Base-by-base conservation (phyloP, 92 coral and sea anemone genomes). In the Siderastrea radians region DNA sequence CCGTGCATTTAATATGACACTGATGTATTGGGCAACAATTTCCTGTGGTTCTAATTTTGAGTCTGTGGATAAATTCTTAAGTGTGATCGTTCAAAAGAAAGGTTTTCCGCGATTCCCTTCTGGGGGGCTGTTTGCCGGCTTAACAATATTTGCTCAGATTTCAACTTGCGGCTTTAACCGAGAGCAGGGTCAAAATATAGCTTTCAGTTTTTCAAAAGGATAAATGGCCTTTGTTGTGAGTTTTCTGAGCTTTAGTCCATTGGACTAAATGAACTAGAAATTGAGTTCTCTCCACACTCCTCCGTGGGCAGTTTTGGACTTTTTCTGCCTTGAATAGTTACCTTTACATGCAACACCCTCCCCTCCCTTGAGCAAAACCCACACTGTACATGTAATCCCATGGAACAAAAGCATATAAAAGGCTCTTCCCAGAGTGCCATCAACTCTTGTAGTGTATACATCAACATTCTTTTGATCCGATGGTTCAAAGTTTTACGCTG, bases 301-400 rank as follows among this genome's bases (percentile, higher is more conserved):
- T 11, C 14, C 66, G 66, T 61, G 16, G 4, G 2, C 19, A 26
- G 38, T 26, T 26, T 26, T 26, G 38, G 0, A 0, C 0, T 26
- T 61, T 3, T 61, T 16, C 66, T 8, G 12, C 12, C 12, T 55
- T 55, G 61, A 26, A 26, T 26, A 26, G 11, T 55, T 55, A 8
- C 61, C 8, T 55, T 55, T 55, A 11, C 2, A 8, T 55, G 3
- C 19, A 5, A 3, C 14, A 14, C 63, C 38, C 86, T 69, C 86
- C 86, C 77, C 59, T 82, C 86, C 86, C 86, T 26, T 26, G 38
- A 26, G 38, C 38, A 26, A 26, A 26, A 26, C 38, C 38, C 38
- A 26, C 38, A 26, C 38, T 26, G 38, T 26, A 26, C 38, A 0
- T 26, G 38, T 50, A 3, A 17, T 54, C 78, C 60, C 77, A 57